Evolutionary conservation across 2,888 invertebrate genomes (phyloP).

Genomic region (Reticulitermes lucifugus): DNA sequence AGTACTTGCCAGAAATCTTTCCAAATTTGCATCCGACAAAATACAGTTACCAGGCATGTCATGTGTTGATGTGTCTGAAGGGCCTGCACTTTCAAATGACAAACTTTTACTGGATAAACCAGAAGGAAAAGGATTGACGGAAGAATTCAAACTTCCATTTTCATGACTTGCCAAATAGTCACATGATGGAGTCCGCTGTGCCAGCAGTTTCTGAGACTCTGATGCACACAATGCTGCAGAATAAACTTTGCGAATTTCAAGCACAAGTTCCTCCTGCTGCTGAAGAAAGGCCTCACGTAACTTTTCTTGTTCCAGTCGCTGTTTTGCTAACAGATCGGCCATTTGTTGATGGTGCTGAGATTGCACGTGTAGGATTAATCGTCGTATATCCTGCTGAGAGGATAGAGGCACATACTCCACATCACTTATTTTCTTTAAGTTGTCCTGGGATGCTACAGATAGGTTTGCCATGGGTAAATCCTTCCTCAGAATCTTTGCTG

Average conservation of each 20-base stretch:
- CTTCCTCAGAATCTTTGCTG: background rate
- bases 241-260: constrained; percentile 6
- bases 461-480: background rate
- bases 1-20: too few relatives aligned
- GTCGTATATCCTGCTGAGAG: constrained; percentile 13
- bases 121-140: background rate
- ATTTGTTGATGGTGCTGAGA: constrained; percentile 23
- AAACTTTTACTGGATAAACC: background rate
- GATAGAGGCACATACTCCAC: background rate
- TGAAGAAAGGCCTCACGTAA: constrained; percentile 16
- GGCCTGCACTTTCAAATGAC: background rate
- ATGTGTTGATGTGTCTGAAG: background rate
- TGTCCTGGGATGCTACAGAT: background rate
- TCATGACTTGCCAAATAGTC: background rate
- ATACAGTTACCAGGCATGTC: background rate
- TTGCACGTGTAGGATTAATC: background rate
- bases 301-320: constrained; percentile 15
- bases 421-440: background rate
- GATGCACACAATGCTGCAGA: constrained; percentile 1
- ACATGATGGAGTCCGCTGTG: background rate
- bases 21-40: background rate
- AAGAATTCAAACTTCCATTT: background rate
- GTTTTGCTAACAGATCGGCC: constrained; percentile 11
- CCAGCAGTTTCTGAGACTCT: constrained; percentile 9
- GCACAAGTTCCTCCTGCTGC: background rate